These are phyloP conservation scores for Netelia fuscicornis DNA, from an alignment of 2,888 invertebrate genomes.

Conservation along the genomic window DNA sequence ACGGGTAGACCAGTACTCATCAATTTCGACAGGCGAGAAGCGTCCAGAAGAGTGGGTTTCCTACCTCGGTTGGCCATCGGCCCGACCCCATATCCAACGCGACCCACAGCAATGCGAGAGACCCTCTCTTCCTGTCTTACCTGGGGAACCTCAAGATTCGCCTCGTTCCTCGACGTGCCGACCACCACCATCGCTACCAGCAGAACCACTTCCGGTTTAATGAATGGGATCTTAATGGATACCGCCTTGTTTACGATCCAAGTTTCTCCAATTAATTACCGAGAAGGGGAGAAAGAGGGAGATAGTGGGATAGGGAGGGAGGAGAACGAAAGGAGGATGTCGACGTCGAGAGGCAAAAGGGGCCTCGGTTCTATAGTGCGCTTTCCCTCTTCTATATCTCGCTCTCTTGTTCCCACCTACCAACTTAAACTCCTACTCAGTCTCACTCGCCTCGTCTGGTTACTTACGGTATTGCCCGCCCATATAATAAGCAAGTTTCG, in stretches of 20 bases:
- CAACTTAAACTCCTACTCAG: slow-evolving; percentile 44
- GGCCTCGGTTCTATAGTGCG: slow-evolving; percentile 15
- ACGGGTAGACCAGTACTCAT: neutral
- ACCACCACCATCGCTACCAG: slow-evolving; percentile 42
- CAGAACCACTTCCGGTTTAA: slow-evolving; percentile 79
- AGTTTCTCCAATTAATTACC: slow-evolving; percentile 81
- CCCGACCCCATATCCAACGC: slow-evolving; percentile 36
- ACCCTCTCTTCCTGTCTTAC: slow-evolving; percentile 42
- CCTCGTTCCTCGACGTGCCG: slow-evolving; percentile 36
- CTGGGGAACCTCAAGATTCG: slow-evolving; percentile 30
- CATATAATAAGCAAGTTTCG: slow-evolving; percentile 68
- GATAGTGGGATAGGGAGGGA: slow-evolving; percentile 50
- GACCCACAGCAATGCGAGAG: slow-evolving; percentile 30
- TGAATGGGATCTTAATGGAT: slow-evolving; percentile 81
- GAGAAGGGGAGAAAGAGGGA: slow-evolving; percentile 49
- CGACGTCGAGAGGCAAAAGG: slow-evolving; percentile 38
- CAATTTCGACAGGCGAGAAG: slow-evolving; percentile 22
- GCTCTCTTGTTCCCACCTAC: slow-evolving; percentile 48
- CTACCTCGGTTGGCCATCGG: slow-evolving; percentile 61
- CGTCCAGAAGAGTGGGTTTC: slow-evolving; percentile 40
- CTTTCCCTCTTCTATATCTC: slow-evolving; percentile 16
- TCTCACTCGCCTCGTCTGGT: slow-evolving; percentile 55
- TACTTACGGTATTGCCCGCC: slow-evolving; percentile 62
- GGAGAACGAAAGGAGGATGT: slow-evolving; percentile 48
- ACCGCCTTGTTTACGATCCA: slow-evolving; percentile 81